Conservation (phyloP, 2,888 invertebrate genomes). For the Bombyx huttoni region DNA sequence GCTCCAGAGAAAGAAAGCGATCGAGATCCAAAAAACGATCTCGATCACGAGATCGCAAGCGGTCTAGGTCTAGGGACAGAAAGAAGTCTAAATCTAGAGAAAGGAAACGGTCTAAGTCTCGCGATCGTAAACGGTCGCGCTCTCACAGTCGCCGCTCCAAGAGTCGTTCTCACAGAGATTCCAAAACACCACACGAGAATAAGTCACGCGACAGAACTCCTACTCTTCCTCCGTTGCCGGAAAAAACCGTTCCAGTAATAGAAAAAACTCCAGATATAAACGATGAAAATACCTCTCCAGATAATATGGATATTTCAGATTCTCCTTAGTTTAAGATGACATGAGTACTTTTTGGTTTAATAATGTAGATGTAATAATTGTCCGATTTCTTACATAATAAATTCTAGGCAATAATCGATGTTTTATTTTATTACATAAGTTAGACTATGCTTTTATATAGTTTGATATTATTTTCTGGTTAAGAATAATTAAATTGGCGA, state of each 20-base stretch:
- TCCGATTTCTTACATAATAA: background rate
- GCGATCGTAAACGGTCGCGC: slow-evolving; percentile 56
- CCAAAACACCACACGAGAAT: slow-evolving; percentile 50
- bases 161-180: slow-evolving; percentile 50
- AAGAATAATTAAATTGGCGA: too few relatives aligned
- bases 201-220: slow-evolving; percentile 53
- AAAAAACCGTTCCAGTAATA: slow-evolving; percentile 27
- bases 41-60: slow-evolving; percentile 63
- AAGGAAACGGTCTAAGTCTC: slow-evolving; percentile 51
- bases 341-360: background rate
- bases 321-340: slow-evolving; percentile 67
- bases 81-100: slow-evolving; percentile 63
- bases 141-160: slow-evolving; percentile 54
- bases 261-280: slow-evolving; percentile 39
- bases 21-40: slow-evolving; percentile 73
- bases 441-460: too few relatives aligned
- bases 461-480: too few relatives aligned
- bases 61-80: slow-evolving; percentile 56
- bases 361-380: slow-evolving; percentile 2
- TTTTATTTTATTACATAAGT: too few relatives aligned
- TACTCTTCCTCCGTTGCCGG: slow-evolving; percentile 33
- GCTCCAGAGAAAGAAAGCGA: slow-evolving; percentile 69
- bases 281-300: slow-evolving; percentile 75
- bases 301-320: slow-evolving; percentile 87
- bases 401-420: background rate